Evolutionary conservation across 1,140 invertebrate genomes (phyloP).

Genomic region (Lineus longissimus): DNA sequence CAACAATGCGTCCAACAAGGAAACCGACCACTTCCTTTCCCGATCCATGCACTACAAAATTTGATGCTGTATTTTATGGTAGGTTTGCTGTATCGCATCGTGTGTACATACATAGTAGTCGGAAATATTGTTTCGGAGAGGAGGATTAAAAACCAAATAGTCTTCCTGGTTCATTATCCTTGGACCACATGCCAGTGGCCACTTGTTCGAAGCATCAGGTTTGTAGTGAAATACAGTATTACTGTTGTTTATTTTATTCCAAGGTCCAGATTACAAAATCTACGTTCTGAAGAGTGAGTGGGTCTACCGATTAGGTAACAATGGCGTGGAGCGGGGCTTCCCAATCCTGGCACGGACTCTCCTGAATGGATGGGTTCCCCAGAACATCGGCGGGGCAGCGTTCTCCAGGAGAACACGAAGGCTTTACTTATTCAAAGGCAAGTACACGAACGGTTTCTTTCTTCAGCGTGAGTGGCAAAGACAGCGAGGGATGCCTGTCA

Average conservation of each 20-base stretch:
- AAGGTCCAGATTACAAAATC: not conserved
- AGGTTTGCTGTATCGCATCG: too few relatives aligned
- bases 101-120: too few relatives aligned
- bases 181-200: not conserved
- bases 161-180: not conserved
- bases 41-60: slow-evolving; percentile 65
- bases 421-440: slow-evolving; percentile 81
- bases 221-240: not conserved
- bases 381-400: not conserved
- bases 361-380: not conserved
- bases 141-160: not conserved
- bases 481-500: too few relatives aligned
- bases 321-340: slow-evolving; percentile 75
- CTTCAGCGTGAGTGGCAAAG: too few relatives aligned
- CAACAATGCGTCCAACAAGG: not conserved
- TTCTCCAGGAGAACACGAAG: not conserved
- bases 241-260: not conserved
- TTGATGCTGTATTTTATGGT: slow-evolving; percentile 62
- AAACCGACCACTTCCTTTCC: slow-evolving; percentile 4
- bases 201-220: not conserved
- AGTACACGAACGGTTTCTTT: too few relatives aligned
- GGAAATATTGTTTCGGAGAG: not conserved
- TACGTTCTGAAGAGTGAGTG: not conserved
- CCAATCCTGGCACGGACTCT: not conserved
- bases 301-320: not conserved